Evolutionary conservation across 2,888 invertebrate species (phyloP), one percentile per base, ranked within the genome.

Genomic region (Labia minor): DNA sequence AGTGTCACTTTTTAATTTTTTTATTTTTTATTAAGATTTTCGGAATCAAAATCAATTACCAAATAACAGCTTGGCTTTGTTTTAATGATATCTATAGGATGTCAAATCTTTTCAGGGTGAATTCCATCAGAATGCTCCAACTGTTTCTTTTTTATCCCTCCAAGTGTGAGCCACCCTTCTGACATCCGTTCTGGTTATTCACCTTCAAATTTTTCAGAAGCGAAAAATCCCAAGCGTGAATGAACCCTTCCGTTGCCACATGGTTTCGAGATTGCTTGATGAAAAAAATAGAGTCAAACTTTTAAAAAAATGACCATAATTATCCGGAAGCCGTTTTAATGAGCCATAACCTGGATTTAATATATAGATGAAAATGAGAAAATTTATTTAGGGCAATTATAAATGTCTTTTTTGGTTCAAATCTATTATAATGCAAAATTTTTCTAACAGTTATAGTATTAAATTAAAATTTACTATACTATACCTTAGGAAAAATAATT

Each of bases 281-380:
- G 16, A 49, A 49, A 49, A 49, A 49, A 49, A n/a, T n/a, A n/a
- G n/a, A 49, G 16, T 11, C n/a, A 49, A 33, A 8, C 49, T 49
- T 49, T n/a, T n/a, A 49, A 49, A n/a, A n/a, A 49, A 49, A 49
- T 49, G 49, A 49, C 49, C 49, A 49, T 49, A 49, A 49, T 49
- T 49, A 49, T 4, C 49, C 49, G 49, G 49, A 49, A 49, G 49
- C 49, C 49, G 2, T n/a, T 49, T 14, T 16, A 49, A 49, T 49
- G 49, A 49, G 49, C n/a, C 49, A 8, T 4, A 49, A 49, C n/a
- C 49, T 49, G 49, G 49, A 49, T n/a, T 49, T 49, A 2, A 49
- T 26, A 26, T 26, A 6, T 26, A 49, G 49, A 49, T n/a, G 49
- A 49, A 49, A 49, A 10, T 49, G 8, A 26, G 26, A 26, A 26